A percentile compares a stretch with the other conserved stretches of the same genome.
These are phyloP conservation scores for Urosaurus nigricauda DNA, from an alignment of 2,797 vertebrate genomes.

Conservation along the genomic window DNA sequence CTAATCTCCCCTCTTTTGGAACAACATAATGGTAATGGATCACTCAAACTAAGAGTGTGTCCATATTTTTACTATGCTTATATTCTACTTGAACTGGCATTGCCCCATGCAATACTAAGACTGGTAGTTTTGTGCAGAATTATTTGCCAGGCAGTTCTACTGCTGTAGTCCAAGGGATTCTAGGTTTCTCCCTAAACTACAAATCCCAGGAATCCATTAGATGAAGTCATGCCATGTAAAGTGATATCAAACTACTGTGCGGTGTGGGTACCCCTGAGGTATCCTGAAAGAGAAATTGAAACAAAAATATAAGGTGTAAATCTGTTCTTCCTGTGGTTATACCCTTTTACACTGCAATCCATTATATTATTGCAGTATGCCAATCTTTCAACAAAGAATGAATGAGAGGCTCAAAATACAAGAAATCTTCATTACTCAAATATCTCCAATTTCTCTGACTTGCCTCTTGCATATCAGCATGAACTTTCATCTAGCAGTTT, in stretches of 20 bases:
- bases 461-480: background rate
- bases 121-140: no score
- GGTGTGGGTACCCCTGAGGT: no score
- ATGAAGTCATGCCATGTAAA: no score
- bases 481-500: background rate
- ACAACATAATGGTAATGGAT: background rate
- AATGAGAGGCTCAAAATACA: fast-evolving
- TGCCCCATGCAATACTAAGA: no score
- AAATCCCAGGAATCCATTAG: no score
- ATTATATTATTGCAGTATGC: background rate
- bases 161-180: no score
- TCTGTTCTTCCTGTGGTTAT: background rate
- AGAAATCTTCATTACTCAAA: background rate
- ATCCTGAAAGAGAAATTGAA: no score
- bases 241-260: no score
- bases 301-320: background rate
- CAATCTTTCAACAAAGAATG: background rate
- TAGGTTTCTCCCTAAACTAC: no score
- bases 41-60: background rate
- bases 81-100: no score
- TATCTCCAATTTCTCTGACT: background rate
- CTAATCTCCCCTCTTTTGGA: background rate
- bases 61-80: no score
- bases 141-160: no score
- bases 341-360: background rate